Evolutionary conservation across 2,888 invertebrate genomes (phyloP).

Genomic region (Parapristionchus giblindavisi): DNA sequence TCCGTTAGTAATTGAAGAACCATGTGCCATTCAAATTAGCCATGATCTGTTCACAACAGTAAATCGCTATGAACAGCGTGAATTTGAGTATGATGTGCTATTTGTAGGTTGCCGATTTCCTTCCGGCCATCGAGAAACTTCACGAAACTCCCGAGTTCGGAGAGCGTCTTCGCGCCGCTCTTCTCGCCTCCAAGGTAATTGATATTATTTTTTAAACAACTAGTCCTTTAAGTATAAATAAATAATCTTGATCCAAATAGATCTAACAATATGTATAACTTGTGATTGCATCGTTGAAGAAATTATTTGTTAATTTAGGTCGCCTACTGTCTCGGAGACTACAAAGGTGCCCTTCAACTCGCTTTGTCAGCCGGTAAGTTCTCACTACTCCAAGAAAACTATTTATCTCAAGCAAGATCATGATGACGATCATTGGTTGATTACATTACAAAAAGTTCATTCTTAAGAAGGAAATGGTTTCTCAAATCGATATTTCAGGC

Average conservation of each 20-base stretch:
- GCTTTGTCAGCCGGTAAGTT: conserved; percentile 83
- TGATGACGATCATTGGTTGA: no score
- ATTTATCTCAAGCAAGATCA: no score
- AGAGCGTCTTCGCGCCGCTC: conserved; percentile 90
- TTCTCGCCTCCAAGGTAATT: conserved; percentile 87
- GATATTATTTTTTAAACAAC: neutral
- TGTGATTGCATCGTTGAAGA: neutral
- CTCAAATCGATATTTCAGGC: no score
- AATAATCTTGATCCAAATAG: neutral
- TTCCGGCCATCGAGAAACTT: conserved; percentile 79
- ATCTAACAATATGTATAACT: neutral
- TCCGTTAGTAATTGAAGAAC: no score
- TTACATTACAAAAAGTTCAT: neutral
- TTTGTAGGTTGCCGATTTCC: conserved; percentile 55
- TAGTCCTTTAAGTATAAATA: neutral
- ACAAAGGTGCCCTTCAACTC: conserved; percentile 94
- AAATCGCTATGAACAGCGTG: no score
- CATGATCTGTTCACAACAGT: no score
- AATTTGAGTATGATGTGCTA: neutral
- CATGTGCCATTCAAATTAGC: no score
- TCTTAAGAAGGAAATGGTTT: neutral
- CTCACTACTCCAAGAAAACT: no score
- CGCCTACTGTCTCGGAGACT: conserved; percentile 95
- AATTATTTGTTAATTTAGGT: conserved; percentile 59
- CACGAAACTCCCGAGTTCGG: conserved; percentile 88